phyloP scores from a whole-genome alignment of 2,888 invertebrate species.

The Cheilosia urbana region DNA sequence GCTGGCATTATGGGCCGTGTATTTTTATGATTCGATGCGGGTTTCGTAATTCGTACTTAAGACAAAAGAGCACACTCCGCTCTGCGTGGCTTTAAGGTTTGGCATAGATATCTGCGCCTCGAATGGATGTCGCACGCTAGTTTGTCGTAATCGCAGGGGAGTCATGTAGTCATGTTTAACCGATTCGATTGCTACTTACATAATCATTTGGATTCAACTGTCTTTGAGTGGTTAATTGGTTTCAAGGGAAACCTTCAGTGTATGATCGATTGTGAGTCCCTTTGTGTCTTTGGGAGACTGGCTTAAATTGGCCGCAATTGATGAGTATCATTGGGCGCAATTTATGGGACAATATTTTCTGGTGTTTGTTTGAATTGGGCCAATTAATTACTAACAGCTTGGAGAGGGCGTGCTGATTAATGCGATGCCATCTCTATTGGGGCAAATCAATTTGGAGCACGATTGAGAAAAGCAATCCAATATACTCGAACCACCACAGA shows the following conservation, averaged over 20 bases:
- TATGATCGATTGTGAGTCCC: slow-evolving; percentile 19
- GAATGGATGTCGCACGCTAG: slow-evolving; percentile 38
- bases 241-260: slow-evolving; percentile 2
- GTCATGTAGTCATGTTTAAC: slow-evolving; percentile 52
- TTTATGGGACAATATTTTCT: slow-evolving; percentile 8
- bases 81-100: slow-evolving; percentile 25
- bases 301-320: slow-evolving; percentile 34
- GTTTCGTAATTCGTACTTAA: slow-evolving; percentile 56
- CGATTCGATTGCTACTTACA: slow-evolving; percentile 56
- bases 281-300: background rate
- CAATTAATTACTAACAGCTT: slow-evolving; percentile 2
- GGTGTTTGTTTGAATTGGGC: background rate
- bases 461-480: background rate
- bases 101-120: slow-evolving; percentile 31
- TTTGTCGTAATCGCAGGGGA: slow-evolving; percentile 47
- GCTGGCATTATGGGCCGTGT: slow-evolving; percentile 44
- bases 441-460: slow-evolving; percentile 6
- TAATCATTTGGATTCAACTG: slow-evolving; percentile 42
- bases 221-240: slow-evolving; percentile 44
- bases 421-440: background rate
- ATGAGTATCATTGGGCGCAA: slow-evolving; percentile 26
- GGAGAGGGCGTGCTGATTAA: background rate
- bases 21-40: slow-evolving; percentile 41
- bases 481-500: background rate
- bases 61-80: slow-evolving; percentile 29